These are phyloP conservation scores for Cettia cetti DNA, from an alignment of 2,113 vertebrate genomes.

Conservation along the genomic window DNA sequence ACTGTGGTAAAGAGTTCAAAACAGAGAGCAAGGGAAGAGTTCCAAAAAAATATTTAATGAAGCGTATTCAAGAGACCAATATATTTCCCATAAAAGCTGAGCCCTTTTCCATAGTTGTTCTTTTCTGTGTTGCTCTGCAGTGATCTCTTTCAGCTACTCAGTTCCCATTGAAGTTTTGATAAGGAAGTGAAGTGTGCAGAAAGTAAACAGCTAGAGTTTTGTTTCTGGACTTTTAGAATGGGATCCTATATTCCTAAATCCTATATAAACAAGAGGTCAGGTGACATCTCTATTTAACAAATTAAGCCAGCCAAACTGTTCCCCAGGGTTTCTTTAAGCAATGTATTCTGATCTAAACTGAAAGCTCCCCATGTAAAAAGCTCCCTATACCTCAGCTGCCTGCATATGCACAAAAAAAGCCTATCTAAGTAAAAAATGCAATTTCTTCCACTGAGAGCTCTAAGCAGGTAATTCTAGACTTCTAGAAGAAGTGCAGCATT, in stretches of 20 bases:
- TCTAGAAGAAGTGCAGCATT: background rate
- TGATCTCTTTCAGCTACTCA: background rate
- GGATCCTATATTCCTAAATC: background rate
- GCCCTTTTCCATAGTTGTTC: background rate
- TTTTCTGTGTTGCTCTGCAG: background rate
- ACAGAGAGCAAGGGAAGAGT: background rate
- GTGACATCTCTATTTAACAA: background rate
- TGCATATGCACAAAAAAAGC: background rate
- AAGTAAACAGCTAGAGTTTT: background rate
- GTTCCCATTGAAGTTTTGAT: background rate
- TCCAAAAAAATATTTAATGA: constrained; percentile 2
- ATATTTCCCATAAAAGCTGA: background rate
- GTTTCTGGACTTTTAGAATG: background rate
- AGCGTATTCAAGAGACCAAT: background rate
- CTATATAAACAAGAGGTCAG: background rate
- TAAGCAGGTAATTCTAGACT: background rate
- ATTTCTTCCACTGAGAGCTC: background rate
- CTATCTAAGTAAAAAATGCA: background rate
- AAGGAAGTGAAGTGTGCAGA: background rate
- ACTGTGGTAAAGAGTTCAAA: background rate
- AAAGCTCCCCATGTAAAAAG: background rate
- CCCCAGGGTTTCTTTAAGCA: background rate
- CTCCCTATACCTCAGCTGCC: background rate
- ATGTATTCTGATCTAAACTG: background rate
- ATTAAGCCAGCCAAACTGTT: background rate